phyloP scores from a whole-genome alignment of 2,113 vertebrate species.

The Piliocolobus tephrosceles region DNA sequence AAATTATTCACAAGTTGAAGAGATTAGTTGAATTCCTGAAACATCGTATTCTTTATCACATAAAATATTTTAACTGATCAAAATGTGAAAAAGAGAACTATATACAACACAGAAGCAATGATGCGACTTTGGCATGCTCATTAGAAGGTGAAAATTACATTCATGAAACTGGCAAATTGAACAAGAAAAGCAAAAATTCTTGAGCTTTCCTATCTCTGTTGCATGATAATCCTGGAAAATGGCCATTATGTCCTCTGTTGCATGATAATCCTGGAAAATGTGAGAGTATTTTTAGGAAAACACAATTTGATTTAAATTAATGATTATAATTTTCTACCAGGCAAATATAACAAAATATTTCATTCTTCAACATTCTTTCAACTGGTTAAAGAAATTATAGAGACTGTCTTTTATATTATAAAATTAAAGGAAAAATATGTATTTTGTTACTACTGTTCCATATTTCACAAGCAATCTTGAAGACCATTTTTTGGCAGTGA shows the following conservation, averaged over 20 bases:
- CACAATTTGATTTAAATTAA: constrained; percentile 27
- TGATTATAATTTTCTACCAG: neutral
- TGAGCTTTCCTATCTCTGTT: neutral
- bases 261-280: neutral
- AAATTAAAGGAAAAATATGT: neutral
- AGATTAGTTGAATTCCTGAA: neutral
- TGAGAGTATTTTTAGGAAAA: neutral
- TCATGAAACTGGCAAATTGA: neutral
- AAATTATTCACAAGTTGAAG: constrained; percentile 2
- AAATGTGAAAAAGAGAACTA: neutral
- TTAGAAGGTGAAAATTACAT: neutral
- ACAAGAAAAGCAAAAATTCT: neutral
- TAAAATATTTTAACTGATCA: neutral
- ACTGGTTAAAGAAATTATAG: neutral
- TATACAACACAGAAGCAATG: neutral
- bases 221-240: neutral
- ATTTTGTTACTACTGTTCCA: neutral
- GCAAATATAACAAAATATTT: constrained; percentile 2
- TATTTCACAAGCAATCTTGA: neutral
- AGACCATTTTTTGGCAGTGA: neutral
- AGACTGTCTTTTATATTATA: neutral
- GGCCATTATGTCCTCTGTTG: neutral
- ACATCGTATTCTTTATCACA: neutral
- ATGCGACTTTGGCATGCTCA: neutral
- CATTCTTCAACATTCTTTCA: constrained; percentile 39